These are phyloP conservation scores for Aporophyla nigra DNA, from an alignment of 2,888 invertebrate genomes.

Conservation along the genomic window DNA sequence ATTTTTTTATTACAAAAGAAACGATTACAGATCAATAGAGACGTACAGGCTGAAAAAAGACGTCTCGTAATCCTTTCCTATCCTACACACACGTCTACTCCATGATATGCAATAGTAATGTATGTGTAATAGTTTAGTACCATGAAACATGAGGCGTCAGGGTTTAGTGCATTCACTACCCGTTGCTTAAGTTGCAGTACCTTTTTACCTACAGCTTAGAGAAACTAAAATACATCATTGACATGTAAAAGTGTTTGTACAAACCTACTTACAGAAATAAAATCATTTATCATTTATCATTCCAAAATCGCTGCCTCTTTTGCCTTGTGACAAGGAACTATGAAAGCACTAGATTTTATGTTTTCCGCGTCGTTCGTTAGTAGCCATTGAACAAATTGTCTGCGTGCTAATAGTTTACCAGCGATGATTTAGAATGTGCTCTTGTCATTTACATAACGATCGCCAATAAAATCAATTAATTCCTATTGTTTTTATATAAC, in stretches of 20 bases:
- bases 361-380: slow-evolving; percentile 73
- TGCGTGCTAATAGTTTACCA: slow-evolving; percentile 54
- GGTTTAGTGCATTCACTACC: background rate
- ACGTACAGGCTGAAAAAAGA: background rate
- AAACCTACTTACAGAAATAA: no score
- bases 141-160: no score
- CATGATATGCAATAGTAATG: no score
- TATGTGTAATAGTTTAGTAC: no score
- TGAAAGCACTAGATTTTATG: slow-evolving; percentile 70
- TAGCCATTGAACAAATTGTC: slow-evolving; percentile 71
- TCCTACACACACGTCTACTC: no score
- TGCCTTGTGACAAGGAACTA: slow-evolving; percentile 61
- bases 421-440: slow-evolving; percentile 55
- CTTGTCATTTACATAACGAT: slow-evolving; percentile 54
- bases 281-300: no score
- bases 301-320: slow-evolving; percentile 44
- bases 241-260: no score
- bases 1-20: no score
- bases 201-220: background rate
- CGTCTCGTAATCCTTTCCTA: no score
- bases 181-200: background rate
- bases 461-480: slow-evolving; percentile 49
- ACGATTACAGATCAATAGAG: background rate
- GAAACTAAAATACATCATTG: background rate
- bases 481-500: slow-evolving; percentile 52